phyloP scores from a whole-genome alignment of 2,888 invertebrate genomes.

The Microchrysa polita region DNA sequence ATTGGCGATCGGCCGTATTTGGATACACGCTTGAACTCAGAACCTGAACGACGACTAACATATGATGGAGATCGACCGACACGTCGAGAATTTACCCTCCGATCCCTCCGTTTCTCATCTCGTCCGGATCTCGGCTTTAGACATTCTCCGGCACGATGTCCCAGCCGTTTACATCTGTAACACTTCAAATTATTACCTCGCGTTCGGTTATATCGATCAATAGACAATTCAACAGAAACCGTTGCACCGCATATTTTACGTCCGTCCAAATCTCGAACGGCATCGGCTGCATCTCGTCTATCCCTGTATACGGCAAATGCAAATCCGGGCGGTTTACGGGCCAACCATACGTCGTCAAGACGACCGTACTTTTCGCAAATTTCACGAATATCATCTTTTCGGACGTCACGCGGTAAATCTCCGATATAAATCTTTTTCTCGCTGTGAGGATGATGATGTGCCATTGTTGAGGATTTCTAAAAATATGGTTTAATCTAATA shows the following conservation, averaged over 20 bases:
- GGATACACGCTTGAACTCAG: no score
- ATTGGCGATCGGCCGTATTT: not conserved
- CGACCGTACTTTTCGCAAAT: constrained; percentile 19
- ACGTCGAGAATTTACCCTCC: no score
- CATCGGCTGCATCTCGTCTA: constrained; percentile 9
- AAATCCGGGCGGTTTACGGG: constrained; percentile 22
- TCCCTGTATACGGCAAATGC: constrained; percentile 13
- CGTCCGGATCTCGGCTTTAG: not conserved
- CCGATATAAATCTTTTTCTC: constrained; percentile 11
- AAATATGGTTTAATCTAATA: no score
- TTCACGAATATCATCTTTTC: not conserved
- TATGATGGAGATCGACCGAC: no score
- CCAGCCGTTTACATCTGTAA: not conserved
- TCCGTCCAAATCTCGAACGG: constrained; percentile 20
- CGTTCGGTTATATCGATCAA: not conserved
- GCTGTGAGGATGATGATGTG: not conserved
- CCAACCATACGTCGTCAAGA: constrained; percentile 19
- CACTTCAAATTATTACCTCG: not conserved
- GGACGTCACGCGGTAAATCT: not conserved
- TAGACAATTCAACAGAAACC: constrained; percentile 5
- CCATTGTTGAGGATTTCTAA: no score
- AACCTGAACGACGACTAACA: no score
- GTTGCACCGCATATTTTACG: not conserved
- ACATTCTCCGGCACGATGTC: constrained; percentile 19
- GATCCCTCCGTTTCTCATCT: not conserved